Base-by-base conservation (phyloP, 2,113 vertebrate species). In the Albula glossodonta region DNA sequence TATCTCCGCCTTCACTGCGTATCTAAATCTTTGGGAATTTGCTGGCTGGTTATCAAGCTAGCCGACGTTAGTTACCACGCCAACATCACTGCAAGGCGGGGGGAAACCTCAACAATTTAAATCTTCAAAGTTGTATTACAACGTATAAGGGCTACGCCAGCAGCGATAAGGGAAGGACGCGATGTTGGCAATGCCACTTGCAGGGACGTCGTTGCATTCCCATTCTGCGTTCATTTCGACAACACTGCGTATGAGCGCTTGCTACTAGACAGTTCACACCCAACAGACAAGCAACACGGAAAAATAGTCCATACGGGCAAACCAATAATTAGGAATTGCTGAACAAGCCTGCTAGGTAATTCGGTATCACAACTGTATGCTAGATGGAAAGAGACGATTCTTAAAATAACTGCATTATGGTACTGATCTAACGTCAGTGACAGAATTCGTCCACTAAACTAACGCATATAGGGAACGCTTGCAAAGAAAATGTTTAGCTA, bases 141-240 rank as follows among this genome's bases (percentile, higher is more conserved):
- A 48, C 84, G 85, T 88, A 41, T 88, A 85, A 74, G 60, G 51
- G 52, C 84, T 19, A 19, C n/a, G 4, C 15, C 12, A 13, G 25
- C 63, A 84, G 22, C n/a, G 51, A 84, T 22, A 31, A 53, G 63
- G 86, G 51, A n/a, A 50, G 82, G 17, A 78, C 41, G 10, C 82
- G 81, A 82, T 70, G 50, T 22, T 66, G 60, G 60, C n/a, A 31
- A 19, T 31, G 70, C n/a, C 70, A 31, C 56, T 77, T 87, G 52
- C 70, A 77, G 88, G 84, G 51, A 92, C 90, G 56, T 92, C 90
- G 85, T 52, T 87, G 92, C 90, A 91, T 88, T 91, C 90, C 92
- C 90, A 92, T 89, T 89, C 91, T 90, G 90, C 91, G 89, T 92
- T 94, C 93, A 93, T 94, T 87, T 89, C 90, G 86, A 90, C 90